These are phyloP conservation scores for Tetheella fluctuosa DNA, from an alignment of 2,888 invertebrate species.

Conservation along the genomic window DNA sequence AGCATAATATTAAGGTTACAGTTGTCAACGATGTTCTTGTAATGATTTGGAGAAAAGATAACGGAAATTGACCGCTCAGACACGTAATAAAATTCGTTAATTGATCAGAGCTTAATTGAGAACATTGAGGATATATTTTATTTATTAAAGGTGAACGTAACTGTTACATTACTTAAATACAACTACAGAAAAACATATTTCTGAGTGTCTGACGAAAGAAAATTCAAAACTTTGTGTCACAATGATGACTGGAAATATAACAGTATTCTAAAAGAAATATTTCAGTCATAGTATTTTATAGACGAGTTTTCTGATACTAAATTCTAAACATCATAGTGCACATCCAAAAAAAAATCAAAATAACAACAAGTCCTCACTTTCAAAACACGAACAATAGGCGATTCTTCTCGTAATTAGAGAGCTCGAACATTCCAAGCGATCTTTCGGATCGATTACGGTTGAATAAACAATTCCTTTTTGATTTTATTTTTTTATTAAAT, in stretches of 20 bases:
- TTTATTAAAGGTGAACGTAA: background rate
- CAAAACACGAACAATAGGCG: slow-evolving; percentile 53
- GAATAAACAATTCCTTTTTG: slow-evolving; percentile 73
- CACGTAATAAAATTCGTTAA: background rate
- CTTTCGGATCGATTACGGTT: slow-evolving; percentile 75
- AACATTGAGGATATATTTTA: background rate
- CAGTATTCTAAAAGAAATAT: background rate
- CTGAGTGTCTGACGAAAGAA: too few species aligned
- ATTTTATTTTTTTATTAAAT: slow-evolving; percentile 57
- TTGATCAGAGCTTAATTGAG: background rate
- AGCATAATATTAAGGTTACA: slow-evolving; percentile 27
- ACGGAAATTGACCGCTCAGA: slow-evolving; percentile 12
- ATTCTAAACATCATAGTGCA: background rate
- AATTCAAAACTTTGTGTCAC: background rate
- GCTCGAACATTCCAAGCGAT: slow-evolving; percentile 69
- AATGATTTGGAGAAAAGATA: slow-evolving; percentile 15
- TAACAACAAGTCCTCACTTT: slow-evolving; percentile 29
- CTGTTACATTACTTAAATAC: background rate
- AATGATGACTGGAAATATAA: background rate
- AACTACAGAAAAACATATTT: too few species aligned
- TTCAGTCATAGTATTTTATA: background rate
- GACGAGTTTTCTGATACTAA: background rate
- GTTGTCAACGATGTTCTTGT: slow-evolving; percentile 3
- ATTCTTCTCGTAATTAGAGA: slow-evolving; percentile 65
- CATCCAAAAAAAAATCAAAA: slow-evolving; percentile 24